Evolutionary conservation across 2,113 vertebrate species (phyloP), one percentile per base, ranked within the genome.

Genomic region (Marmota monax): DNA sequence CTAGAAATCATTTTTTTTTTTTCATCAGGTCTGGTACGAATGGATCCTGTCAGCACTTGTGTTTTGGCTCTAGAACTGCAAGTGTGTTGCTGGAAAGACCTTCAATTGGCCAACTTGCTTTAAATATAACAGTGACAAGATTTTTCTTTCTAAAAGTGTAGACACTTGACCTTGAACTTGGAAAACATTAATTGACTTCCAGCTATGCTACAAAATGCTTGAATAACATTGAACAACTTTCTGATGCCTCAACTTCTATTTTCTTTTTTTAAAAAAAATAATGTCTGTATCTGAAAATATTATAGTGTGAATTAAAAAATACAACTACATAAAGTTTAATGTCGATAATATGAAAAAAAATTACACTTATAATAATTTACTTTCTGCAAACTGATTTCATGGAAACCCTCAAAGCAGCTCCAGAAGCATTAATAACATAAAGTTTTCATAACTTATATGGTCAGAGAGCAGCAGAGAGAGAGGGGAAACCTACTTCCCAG

Each of bases 141-240:
- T 4, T 82, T 92, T 73, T 58, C 39, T 86, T 79, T 63, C 67
- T 65, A 63, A 95, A 88, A 37, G 27, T 56, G 3, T 11, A 29
- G 51, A 70, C 22, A 77, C 29, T 80, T 94, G 93, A 91, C 56
- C 73, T 88, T 95, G 69, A 95, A 74, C 78, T 84, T 94, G 12
- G 29, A 79, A 96, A 91, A 72, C 18, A 58, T 76, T 29, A 16
- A 22, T 69, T 88, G 82, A 87, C 32, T 96, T 78, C 14, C 69
- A 85, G 11, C 48, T 79, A 78, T 69, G 12, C 27, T 37, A 39
- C 12, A 48, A 88, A 92, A 77, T 53, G 39, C 3, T 48, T 61
- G 82, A 89, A 51, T 61, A 80, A 78, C 11, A 20, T 80, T 78
- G 14, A 88, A 85, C 0, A 80, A 73, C 39, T 95, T 90, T 90